A percentile compares a stretch with the other conserved stretches of the same genome.
Evolutionary conservation across 30 jellyfish, hydroid and myxozoan species (phyloP).

Genomic region (Aurelia sp.): DNA sequence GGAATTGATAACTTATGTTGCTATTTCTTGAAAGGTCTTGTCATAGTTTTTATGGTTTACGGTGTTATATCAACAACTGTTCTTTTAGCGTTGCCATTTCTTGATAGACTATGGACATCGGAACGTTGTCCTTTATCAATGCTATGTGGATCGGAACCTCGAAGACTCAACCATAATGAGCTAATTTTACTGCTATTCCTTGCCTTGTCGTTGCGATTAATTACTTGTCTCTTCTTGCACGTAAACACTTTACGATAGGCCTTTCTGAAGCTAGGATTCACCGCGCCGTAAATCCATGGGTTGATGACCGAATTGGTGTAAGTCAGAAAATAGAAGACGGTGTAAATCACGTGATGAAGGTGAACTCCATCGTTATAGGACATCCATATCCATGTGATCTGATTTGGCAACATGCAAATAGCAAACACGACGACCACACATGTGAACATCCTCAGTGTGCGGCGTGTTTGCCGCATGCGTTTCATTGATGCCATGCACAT

Average conservation of each 20-base stretch:
- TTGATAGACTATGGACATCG: background rate
- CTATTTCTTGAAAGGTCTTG: too few species aligned
- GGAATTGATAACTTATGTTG: too few species aligned
- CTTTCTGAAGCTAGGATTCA: conserved; percentile 71
- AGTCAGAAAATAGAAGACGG: conserved; percentile 73
- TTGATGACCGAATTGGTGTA: conserved; percentile 79
- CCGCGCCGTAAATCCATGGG: conserved; percentile 94
- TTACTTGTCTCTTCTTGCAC: conserved; percentile 5
- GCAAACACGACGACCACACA: conserved; percentile 87
- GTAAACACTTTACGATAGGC: conserved; percentile 69
- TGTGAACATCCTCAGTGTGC: conserved; percentile 83
- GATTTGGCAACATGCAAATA: conserved; percentile 88
- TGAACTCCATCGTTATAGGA: conserved; percentile 54
- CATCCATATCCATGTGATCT: conserved; percentile 83
- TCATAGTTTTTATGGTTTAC: too few species aligned
- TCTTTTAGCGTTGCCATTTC: background rate
- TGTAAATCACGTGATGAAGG: conserved; percentile 28
- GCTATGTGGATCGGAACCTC: background rate
- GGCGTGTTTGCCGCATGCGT: conserved; percentile 82
- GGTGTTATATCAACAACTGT: background rate
- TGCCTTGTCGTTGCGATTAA: background rate
- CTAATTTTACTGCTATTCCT: conserved; percentile 42
- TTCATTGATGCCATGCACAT: conserved; percentile 38
- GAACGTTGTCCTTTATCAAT: background rate
- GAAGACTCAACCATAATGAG: background rate